phyloP scores from a whole-genome alignment of 2,113 vertebrate species.

The Isichthys henryi region DNA sequence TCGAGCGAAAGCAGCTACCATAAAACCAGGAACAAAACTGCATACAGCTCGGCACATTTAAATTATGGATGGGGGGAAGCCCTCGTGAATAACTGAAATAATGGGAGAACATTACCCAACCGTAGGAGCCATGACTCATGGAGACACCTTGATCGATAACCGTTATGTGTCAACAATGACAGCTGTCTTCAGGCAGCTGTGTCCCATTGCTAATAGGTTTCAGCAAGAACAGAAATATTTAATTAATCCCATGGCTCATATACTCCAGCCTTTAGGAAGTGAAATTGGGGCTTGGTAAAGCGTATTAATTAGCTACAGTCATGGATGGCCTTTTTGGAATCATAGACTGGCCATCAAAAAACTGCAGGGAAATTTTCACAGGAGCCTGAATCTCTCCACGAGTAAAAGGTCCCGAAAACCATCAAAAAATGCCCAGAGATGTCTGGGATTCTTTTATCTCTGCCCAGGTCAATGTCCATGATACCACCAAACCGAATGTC shows the following conservation, averaged over 20 bases:
- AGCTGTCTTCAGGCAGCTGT: constrained; percentile 2
- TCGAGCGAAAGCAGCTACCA: background rate
- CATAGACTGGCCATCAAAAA: background rate
- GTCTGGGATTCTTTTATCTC: background rate
- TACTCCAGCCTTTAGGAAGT: background rate
- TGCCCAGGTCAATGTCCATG: background rate
- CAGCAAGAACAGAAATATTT: constrained; percentile 4
- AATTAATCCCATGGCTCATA: constrained; percentile 1
- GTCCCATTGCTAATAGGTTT: background rate
- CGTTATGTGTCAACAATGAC: background rate
- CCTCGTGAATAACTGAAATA: constrained; percentile 2
- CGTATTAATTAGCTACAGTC: constrained; percentile 5
- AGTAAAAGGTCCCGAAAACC: background rate
- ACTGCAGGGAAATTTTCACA: background rate
- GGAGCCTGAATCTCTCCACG: background rate
- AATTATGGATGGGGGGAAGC: background rate
- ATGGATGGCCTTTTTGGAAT: background rate
- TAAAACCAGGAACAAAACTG: background rate
- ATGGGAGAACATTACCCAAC: background rate
- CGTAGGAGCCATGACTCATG: background rate
- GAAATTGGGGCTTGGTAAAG: background rate
- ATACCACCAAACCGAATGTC: background rate
- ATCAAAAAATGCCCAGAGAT: background rate
- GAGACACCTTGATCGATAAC: constrained; percentile 16
- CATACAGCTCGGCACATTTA: background rate